Percentiles rank a stretch among this genome's conserved stretches.
Evolutionary conservation across 2,797 vertebrate species (phyloP).

Genomic region (Clarias laeviceps): DNA sequence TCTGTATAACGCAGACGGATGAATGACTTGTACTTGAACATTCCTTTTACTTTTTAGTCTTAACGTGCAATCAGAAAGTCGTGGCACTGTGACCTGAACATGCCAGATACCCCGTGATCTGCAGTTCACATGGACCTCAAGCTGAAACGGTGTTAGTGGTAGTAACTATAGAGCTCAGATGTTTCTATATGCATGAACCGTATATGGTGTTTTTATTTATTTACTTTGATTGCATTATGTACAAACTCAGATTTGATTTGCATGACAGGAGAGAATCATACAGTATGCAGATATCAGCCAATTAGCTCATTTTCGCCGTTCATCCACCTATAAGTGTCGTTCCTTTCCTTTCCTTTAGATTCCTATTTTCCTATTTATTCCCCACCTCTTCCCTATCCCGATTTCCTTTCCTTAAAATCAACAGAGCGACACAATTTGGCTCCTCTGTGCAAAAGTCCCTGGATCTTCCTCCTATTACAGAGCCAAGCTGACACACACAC

Average conservation of each 20-base stretch:
- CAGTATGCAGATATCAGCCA: neutral
- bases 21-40: neutral
- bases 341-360: neutral
- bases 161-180: neutral
- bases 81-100: neutral
- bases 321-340: neutral
- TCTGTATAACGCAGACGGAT: neutral
- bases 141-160: neutral
- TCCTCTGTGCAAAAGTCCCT: constrained; percentile 71
- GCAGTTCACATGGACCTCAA: neutral
- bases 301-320: neutral
- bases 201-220: neutral
- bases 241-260: neutral
- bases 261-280: neutral
- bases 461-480: constrained; percentile 72
- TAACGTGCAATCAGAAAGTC: neutral
- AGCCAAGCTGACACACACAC: constrained; percentile 74
- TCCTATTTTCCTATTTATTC: neutral
- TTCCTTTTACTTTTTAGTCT: neutral
- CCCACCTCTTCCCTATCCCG: neutral
- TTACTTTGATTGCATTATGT: neutral
- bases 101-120: neutral
- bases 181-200: neutral
- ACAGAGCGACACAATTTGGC: constrained; percentile 71
- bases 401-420: constrained; percentile 64